Conservation (phyloP, 2,113 vertebrate genomes). For the Eudyptes chrysolophus region DNA sequence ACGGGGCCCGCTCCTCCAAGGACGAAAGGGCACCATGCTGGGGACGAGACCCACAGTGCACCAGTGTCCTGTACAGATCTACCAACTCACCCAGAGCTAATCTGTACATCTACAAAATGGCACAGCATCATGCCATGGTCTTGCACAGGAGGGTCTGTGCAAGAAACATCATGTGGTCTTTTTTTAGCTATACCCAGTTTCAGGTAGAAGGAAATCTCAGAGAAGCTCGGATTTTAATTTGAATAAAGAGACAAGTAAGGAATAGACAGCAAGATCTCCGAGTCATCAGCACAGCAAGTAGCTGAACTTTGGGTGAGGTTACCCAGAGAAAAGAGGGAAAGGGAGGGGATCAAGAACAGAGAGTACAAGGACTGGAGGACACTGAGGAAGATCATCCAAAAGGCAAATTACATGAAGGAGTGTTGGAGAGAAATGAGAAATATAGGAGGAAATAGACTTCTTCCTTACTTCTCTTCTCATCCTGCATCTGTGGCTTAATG, state of each 20-base stretch:
- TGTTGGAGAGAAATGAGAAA: neutral
- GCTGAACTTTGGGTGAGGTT: neutral
- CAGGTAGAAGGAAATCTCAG: neutral
- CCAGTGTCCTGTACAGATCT: rapidly evolving
- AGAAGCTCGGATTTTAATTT: neutral
- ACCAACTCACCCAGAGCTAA: neutral
- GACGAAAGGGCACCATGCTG: rapidly evolving
- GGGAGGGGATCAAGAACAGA: neutral
- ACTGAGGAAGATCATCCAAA: neutral
- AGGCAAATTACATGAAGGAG: neutral
- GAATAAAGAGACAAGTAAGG: neutral
- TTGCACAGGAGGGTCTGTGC: too few relatives aligned
- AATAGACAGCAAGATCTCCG: neutral
- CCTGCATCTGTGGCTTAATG: neutral
- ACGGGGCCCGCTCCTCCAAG: neutral
- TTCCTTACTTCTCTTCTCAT: neutral
- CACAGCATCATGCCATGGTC: rapidly evolving
- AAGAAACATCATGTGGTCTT: neutral
- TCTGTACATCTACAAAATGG: rapidly evolving
- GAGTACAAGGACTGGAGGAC: neutral
- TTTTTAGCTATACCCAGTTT: neutral
- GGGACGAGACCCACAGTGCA: rapidly evolving
- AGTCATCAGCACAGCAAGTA: neutral
- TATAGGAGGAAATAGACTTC: neutral
- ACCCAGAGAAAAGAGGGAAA: neutral